Conservation (phyloP, 2,797 vertebrate genomes). For the Rhabdomys pumilio region DNA sequence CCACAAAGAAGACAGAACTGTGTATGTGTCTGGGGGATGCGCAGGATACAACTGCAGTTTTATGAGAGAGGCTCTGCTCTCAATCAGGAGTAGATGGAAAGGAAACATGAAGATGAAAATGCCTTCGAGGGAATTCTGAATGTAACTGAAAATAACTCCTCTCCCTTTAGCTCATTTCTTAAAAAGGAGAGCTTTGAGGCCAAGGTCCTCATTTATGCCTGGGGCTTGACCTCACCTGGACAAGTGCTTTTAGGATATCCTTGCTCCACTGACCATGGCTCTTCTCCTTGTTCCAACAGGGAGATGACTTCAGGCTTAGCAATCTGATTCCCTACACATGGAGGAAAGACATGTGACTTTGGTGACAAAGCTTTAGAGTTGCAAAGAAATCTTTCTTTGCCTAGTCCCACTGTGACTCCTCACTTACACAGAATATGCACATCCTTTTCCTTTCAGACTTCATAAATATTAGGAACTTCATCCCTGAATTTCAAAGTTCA, state of each 20-base stretch:
- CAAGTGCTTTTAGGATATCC: neutral
- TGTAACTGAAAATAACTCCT: neutral
- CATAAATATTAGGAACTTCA: neutral
- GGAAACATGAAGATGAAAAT: neutral
- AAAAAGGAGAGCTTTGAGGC: neutral
- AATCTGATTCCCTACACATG: constrained; percentile 66
- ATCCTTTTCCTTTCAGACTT: neutral
- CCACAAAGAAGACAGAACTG: neutral
- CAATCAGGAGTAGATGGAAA: neutral
- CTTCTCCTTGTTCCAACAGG: constrained; percentile 82
- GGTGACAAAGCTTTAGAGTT: neutral
- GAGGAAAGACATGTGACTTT: neutral
- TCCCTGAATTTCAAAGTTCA: neutral
- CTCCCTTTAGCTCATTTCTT: neutral
- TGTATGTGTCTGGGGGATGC: neutral
- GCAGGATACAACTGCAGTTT: neutral
- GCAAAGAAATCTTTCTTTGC: neutral
- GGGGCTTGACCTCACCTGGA: constrained; percentile 77
- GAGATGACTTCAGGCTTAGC: constrained; percentile 82
- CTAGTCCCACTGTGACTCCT: neutral
- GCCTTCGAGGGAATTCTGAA: neutral
- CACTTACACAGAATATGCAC: neutral
- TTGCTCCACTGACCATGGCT: constrained; percentile 73
- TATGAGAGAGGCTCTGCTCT: neutral
- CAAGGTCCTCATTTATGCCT: neutral